Evolutionary conservation across 2,113 vertebrate species (phyloP).

Genomic region (Ivindomyrus marchei): DNA sequence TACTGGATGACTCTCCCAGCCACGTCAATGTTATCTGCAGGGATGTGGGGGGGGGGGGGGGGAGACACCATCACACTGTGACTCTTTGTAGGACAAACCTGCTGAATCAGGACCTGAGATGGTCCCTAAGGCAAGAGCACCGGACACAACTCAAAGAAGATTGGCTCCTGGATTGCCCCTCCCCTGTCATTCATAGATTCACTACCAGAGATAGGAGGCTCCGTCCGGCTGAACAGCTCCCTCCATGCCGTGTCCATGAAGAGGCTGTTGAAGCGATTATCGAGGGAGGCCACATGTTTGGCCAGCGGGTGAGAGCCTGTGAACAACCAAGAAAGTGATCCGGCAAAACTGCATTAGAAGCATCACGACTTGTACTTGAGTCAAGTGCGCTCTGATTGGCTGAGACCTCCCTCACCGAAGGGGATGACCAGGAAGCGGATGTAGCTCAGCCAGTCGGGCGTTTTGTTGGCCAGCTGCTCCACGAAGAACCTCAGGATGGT

Average conservation of each 20-base stretch:
- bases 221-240: conserved; percentile 64
- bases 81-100: background rate
- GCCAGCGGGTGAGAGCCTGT: conserved; percentile 67
- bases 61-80: background rate
- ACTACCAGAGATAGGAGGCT: conserved; percentile 59
- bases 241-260: conserved; percentile 70
- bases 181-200: background rate
- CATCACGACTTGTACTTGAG: background rate
- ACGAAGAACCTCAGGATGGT: conserved; percentile 66
- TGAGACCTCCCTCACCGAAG: conserved; percentile 44
- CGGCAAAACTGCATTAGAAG: background rate
- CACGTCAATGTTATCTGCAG: conserved; percentile 52
- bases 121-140: background rate
- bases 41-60: background rate
- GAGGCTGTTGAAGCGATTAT: conserved; percentile 61
- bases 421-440: conserved; percentile 67
- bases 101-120: background rate
- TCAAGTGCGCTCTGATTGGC: background rate
- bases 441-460: conserved; percentile 65
- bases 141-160: background rate
- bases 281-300: conserved; percentile 63
- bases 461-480: conserved; percentile 68
- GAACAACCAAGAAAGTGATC: background rate
- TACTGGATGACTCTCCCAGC: conserved; percentile 56
- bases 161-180: background rate